A percentile compares a stretch with the other conserved stretches of the same genome.
Evolutionary conservation across 1,140 invertebrate genomes (phyloP).

Genomic region (Drosophila lowei): DNA sequence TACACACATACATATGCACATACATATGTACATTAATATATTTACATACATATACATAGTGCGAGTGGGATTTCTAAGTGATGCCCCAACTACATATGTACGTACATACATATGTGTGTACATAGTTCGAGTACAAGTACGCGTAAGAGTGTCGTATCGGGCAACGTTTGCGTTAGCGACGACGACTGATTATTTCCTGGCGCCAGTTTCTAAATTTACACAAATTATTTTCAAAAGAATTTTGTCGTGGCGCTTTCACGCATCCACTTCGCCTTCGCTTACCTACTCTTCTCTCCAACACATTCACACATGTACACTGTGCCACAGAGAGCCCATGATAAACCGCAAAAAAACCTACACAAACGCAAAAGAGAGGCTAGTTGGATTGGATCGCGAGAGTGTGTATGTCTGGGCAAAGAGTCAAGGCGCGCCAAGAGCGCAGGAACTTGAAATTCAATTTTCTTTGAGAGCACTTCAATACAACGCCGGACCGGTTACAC

Average conservation of each 20-base stretch:
- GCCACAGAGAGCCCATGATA: conserved; percentile 23
- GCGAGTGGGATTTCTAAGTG: conserved; percentile 29
- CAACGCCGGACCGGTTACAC: conserved; percentile 36
- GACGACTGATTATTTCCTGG: conserved; percentile 83
- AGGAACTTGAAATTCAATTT: conserved; percentile 48
- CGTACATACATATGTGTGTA: background rate
- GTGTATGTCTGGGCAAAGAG: conserved; percentile 40
- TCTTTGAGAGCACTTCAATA: conserved; percentile 40
- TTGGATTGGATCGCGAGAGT: conserved; percentile 12
- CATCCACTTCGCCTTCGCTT: conserved; percentile 19
- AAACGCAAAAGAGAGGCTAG: conserved; percentile 14
- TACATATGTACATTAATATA: conserved; percentile 5
- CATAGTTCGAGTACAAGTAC: conserved; percentile 29
- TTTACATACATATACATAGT: conserved; percentile 27
- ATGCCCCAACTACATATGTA: background rate
- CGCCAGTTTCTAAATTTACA: conserved; percentile 81
- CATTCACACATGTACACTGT: background rate
- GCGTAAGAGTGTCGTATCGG: conserved; percentile 40
- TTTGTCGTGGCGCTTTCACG: conserved; percentile 67
- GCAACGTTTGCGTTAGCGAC: conserved; percentile 70
- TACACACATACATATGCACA: background rate
- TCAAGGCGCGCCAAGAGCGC: conserved; percentile 35
- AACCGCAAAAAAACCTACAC: conserved; percentile 25
- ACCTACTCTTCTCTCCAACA: background rate
- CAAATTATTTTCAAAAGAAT: conserved; percentile 80